These are phyloP conservation scores for Microdon myrmicae DNA, from an alignment of 2,888 invertebrate genomes.

Conservation along the genomic window DNA sequence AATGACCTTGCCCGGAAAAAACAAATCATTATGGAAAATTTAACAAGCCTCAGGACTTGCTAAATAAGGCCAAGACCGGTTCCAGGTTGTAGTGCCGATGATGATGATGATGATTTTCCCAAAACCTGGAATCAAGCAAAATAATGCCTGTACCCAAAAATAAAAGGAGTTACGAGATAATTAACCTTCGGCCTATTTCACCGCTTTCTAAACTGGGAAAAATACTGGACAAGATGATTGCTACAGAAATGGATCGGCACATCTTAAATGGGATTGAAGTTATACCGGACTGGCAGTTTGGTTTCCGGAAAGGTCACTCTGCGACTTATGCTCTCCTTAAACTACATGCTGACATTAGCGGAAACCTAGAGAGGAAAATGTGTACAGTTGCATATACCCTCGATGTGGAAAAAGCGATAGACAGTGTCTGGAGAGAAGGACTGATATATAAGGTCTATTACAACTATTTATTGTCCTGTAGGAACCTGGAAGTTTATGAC, in stretches of 20 bases:
- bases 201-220: slow-evolving; percentile 13
- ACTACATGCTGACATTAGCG: slow-evolving; percentile 25
- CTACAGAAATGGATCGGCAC: neutral
- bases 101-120: too few relatives aligned
- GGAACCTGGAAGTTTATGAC: too few relatives aligned
- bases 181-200: slow-evolving; percentile 13
- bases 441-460: too few relatives aligned
- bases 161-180: neutral
- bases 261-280: slow-evolving; percentile 8
- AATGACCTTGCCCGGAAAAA: too few relatives aligned
- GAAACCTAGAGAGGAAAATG: slow-evolving; percentile 10
- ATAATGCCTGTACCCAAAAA: slow-evolving; percentile 3
- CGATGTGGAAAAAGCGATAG: slow-evolving; percentile 21
- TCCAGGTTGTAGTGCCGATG: too few relatives aligned
- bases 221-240: slow-evolving; percentile 18
- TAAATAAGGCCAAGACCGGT: too few relatives aligned
- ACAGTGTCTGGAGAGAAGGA: slow-evolving; percentile 18
- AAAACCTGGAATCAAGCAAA: slow-evolving; percentile 1
- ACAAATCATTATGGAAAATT: too few relatives aligned
- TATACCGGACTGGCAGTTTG: slow-evolving; percentile 22
- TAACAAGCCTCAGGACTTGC: too few relatives aligned
- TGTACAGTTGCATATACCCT: slow-evolving; percentile 22
- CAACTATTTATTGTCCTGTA: too few relatives aligned
- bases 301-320: slow-evolving; percentile 17
- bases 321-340: slow-evolving; percentile 26